Conservation (phyloP, 2,797 vertebrate species). For the Setipinna tenuifilis region DNA sequence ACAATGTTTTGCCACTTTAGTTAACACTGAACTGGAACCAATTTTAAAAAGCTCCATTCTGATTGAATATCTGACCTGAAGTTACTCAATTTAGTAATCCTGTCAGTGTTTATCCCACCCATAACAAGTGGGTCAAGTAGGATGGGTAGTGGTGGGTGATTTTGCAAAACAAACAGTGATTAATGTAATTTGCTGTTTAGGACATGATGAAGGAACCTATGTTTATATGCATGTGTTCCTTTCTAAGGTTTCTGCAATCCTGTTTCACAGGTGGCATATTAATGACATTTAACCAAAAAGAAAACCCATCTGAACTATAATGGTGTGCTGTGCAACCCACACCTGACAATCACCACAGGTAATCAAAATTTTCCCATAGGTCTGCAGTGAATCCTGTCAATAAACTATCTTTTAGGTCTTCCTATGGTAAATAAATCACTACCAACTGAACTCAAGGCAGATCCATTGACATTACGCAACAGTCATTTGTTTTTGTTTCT, state of each 20-base stretch:
- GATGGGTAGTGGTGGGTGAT: neutral
- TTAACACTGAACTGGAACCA: neutral
- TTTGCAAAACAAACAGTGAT: constrained; percentile 16
- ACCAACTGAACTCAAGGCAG: neutral
- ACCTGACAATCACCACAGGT: neutral
- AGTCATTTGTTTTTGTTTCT: neutral
- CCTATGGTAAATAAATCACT: neutral
- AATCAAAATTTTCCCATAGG: neutral
- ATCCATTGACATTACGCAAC: neutral
- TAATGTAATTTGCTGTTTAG: constrained; percentile 39
- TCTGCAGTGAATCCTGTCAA: neutral
- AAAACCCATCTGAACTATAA: constrained; percentile 1
- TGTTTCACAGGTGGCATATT: constrained; percentile 16
- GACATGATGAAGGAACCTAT: constrained; percentile 37
- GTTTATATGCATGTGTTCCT: constrained; percentile 43
- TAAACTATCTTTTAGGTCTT: neutral
- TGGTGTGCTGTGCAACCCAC: neutral
- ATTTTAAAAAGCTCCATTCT: neutral
- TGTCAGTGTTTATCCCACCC: neutral
- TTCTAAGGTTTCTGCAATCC: constrained; percentile 28
- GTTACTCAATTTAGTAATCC: neutral
- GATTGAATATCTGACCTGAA: neutral
- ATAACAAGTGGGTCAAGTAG: constrained; percentile 6
- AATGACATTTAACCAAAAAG: constrained; percentile 33
- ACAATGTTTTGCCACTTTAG: neutral